These are phyloP conservation scores for Palaemon carinicauda DNA, from an alignment of 1,140 invertebrate genomes.

Conservation along the genomic window DNA sequence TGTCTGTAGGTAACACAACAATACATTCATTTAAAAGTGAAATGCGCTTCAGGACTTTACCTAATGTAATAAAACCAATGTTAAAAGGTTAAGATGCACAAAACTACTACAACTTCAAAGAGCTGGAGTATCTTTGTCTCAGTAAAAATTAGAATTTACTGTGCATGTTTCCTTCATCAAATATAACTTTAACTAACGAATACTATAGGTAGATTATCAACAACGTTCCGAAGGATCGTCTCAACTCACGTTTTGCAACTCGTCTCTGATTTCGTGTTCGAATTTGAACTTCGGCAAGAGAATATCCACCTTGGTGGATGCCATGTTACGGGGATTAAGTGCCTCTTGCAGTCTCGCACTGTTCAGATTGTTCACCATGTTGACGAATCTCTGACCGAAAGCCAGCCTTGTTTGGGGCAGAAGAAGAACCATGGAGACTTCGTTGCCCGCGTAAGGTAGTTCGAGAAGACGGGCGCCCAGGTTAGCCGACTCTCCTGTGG, in stretches of 20 bases:
- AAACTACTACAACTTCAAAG: no score
- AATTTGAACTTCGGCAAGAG: constrained; percentile 76
- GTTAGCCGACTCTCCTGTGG: not conserved
- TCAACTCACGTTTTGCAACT: constrained; percentile 63
- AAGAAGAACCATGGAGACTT: constrained; percentile 75
- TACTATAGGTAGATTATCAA: no score
- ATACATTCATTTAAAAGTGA: no score
- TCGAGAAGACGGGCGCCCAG: not conserved
- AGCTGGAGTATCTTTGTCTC: no score
- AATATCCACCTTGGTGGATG: constrained; percentile 65
- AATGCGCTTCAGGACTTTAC: no score
- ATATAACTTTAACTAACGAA: no score
- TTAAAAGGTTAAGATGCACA: no score
- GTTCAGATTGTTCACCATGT: constrained; percentile 68
- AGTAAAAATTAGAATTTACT: no score
- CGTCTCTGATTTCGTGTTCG: constrained; percentile 68
- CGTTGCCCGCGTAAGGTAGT: constrained; percentile 63
- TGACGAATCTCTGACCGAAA: constrained; percentile 62
- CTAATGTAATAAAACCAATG: no score
- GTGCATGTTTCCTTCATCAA: no score
- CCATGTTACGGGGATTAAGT: constrained; percentile 46
- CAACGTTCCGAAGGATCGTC: no score
- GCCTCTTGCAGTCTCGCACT: constrained; percentile 64
- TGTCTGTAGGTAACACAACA: no score
- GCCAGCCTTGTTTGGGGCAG: constrained; percentile 69